Evolutionary conservation across 2,888 invertebrate genomes (phyloP).

Genomic region (Exocentrus adspersus): DNA sequence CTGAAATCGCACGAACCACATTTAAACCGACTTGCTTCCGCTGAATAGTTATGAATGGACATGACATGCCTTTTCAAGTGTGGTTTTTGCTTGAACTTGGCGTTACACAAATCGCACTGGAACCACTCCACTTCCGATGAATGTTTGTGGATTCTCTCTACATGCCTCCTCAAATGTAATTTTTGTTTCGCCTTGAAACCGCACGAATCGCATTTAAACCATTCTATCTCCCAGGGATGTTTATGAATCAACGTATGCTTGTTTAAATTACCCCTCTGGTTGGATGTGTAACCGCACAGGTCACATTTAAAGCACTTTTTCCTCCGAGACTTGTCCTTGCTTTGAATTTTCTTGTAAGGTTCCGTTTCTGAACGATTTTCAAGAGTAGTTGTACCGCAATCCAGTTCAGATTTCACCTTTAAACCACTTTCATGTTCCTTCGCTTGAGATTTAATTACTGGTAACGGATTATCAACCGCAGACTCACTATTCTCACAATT

Average conservation of each 20-base stretch:
- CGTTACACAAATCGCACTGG: not conserved
- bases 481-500: too few species aligned
- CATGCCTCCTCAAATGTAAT: not conserved
- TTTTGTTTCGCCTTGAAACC: not conserved
- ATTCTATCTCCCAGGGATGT: not conserved
- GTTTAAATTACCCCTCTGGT: not conserved
- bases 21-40: not conserved
- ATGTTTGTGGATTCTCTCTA: not conserved
- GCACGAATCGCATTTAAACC: not conserved
- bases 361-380: too few species aligned
- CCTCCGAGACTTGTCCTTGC: too few species aligned
- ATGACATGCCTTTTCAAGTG: not conserved
- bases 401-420: too few species aligned
- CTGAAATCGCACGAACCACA: not conserved
- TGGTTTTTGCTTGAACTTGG: not conserved
- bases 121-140: not conserved
- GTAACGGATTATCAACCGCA: too few species aligned
- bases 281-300: not conserved
- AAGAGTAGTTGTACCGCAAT: too few species aligned
- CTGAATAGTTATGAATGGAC: not conserved
- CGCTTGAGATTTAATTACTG: too few species aligned
- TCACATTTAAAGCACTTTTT: not conserved
- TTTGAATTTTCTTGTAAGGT: too few species aligned
- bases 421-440: too few species aligned
- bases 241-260: not conserved